A percentile compares a stretch with the other conserved stretches of the same genome.
phyloP scores from a whole-genome alignment of 2,888 invertebrate genomes.

The Embidobia sp. region DNA sequence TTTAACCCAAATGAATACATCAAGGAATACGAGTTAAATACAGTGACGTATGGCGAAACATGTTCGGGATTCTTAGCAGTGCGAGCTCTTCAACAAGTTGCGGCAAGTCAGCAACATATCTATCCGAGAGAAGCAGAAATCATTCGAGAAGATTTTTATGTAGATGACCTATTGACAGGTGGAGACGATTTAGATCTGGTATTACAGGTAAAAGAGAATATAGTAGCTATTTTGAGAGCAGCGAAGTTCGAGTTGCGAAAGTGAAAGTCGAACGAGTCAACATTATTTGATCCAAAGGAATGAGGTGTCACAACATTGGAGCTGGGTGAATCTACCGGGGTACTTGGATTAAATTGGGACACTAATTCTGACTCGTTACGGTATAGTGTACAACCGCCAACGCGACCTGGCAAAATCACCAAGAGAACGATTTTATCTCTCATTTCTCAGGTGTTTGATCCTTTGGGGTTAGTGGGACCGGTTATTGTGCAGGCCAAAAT shows the following conservation, averaged over 20 bases:
- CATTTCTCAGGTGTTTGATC: conserved; percentile 19
- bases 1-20: conserved; percentile 25
- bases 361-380: not conserved
- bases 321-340: conserved; percentile 1
- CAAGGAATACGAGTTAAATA: conserved; percentile 57
- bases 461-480: conserved; percentile 17
- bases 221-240: not conserved
- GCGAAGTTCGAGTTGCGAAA: conserved; percentile 3
- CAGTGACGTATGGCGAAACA: conserved; percentile 68
- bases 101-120: conserved; percentile 27
- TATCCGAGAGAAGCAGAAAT: conserved; percentile 40
- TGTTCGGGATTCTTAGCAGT: conserved; percentile 66
- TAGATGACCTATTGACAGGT: conserved; percentile 39
- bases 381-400: not conserved
- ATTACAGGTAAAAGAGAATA: not conserved
- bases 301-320: not conserved
- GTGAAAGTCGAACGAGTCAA: conserved; percentile 14
- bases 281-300: not conserved
- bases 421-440: not conserved
- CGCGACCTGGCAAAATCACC: not conserved
- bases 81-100: conserved; percentile 65
- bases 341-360: conserved; percentile 11
- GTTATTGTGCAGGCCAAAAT: conserved; percentile 6
- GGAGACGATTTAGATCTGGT: not conserved
- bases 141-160: conserved; percentile 17